Base-by-base conservation (phyloP, 2,888 invertebrate species). In the Tetragnatha montana region DNA sequence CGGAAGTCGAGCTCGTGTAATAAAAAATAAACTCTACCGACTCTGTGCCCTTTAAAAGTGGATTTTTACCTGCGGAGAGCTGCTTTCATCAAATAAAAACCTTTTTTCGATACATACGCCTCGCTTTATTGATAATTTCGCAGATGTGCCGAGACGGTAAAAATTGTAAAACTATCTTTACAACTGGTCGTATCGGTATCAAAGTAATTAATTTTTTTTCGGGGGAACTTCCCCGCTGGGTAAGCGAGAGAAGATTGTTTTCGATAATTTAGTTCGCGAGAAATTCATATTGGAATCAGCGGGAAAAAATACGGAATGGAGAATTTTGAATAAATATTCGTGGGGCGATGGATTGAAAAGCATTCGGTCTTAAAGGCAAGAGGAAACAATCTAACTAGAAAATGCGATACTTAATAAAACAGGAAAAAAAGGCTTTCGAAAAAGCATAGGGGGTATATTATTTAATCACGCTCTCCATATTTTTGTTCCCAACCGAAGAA, bases 161-260 rank as follows among this genome's bases (percentile, higher is more conserved):
- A 60, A 60, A 60, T 17, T 60, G 12, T 12, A 17, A 60, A 60
- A 60, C 4, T 60, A 12, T 60, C 60, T 60, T 60, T 60, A 17
- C 12, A 22, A 8, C 35, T 14, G 35, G 22, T 74, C 74, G 74
- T 74, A 35, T 74, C 21, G 74, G 74, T 35, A 35, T 74, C 21
- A 35, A 74, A 74, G 74, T 74, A 74, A 74, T 74, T 74, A 74
- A 74, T 74, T 74, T 74, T 71, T 74, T 74, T 74, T 12, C 35
- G 35, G 35, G 74, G 35, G 21, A 35, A 74, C 12, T 4, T 35
- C 35, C 74, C 74, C 74, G 74, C 74, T 74, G 74, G 74, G 74
- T 60, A 17, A 4, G 60, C 6, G 60, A 7, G 35, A 74, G 74
- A 35, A 74, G 74, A 74, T 74, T 74, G 74, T 74, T 74, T 74